These are phyloP conservation scores for Leucophora obtusa DNA, from an alignment of 2,888 invertebrate species.

Conservation along the genomic window DNA sequence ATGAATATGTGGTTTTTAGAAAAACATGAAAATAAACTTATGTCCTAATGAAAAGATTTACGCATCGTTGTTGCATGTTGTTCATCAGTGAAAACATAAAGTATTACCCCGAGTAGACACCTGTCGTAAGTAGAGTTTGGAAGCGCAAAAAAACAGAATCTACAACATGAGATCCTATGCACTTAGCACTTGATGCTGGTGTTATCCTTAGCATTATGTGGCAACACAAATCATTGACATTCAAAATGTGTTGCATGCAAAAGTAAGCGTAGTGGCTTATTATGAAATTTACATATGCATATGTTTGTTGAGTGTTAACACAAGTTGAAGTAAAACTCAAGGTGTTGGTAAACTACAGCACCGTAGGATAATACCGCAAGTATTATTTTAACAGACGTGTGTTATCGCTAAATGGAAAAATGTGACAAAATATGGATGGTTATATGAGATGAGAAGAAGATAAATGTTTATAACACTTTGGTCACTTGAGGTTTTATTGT, in stretches of 20 bases:
- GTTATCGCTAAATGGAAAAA: conserved; percentile 52
- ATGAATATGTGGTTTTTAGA: no score
- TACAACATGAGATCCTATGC: neutral
- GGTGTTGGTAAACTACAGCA: conserved; percentile 41
- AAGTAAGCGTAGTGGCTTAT: neutral
- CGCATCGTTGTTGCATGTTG: neutral
- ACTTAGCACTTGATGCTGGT: neutral
- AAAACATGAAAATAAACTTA: neutral
- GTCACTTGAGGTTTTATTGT: conserved; percentile 71
- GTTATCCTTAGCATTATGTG: neutral
- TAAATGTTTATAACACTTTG: conserved; percentile 62
- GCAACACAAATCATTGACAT: neutral
- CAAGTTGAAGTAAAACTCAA: conserved; percentile 36
- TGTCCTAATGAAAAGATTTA: neutral
- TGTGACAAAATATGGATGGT: conserved; percentile 41
- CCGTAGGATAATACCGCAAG: conserved; percentile 30
- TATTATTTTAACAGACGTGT: conserved; percentile 39
- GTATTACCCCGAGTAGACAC: neutral
- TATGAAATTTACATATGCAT: neutral
- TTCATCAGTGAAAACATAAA: neutral
- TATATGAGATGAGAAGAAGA: conserved; percentile 48
- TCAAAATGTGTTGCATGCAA: neutral
- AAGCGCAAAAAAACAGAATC: neutral
- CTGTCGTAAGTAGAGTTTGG: neutral
- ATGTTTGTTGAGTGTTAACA: neutral